Percentiles rank a stretch among this genome's conserved stretches.
Evolutionary conservation across 2,888 invertebrate species (phyloP).

Genomic region (Tanypteryx hageni): DNA sequence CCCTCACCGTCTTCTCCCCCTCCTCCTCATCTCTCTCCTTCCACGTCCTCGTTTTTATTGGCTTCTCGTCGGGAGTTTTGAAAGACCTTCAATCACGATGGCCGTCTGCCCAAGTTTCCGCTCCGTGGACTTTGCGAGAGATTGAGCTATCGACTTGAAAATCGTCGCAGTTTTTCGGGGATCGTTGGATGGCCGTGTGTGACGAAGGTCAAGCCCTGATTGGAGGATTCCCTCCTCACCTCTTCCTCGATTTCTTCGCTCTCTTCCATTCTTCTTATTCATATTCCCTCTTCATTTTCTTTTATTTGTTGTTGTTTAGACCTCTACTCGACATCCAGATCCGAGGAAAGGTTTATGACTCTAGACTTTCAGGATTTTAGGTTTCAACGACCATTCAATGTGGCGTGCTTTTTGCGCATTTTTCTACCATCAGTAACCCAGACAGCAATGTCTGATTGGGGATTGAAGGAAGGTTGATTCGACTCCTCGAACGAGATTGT

Average conservation of each 20-base stretch:
- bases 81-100: slow-evolving; percentile 54
- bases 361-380: too few relatives aligned
- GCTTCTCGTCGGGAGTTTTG: slow-evolving; percentile 61
- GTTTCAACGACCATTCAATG: too few relatives aligned
- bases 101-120: slow-evolving; percentile 43
- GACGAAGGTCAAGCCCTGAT: slow-evolving; percentile 36
- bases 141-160: slow-evolving; percentile 62
- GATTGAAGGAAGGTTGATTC: neutral
- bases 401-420: neutral
- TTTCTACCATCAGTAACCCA: neutral
- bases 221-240: neutral
- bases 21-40: neutral
- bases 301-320: neutral
- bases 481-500: neutral
- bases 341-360: too few relatives aligned
- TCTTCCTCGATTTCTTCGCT: neutral
- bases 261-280: neutral
- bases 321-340: too few relatives aligned
- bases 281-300: slow-evolving; percentile 53
- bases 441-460: neutral
- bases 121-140: slow-evolving; percentile 46
- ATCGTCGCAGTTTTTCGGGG: slow-evolving; percentile 56
- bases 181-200: neutral
- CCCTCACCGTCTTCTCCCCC: neutral
- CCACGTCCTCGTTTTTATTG: slow-evolving; percentile 53